Evolutionary conservation across 2,888 invertebrate genomes (phyloP), one percentile per base, ranked within the genome.

Genomic region (Hipparchia semele): DNA sequence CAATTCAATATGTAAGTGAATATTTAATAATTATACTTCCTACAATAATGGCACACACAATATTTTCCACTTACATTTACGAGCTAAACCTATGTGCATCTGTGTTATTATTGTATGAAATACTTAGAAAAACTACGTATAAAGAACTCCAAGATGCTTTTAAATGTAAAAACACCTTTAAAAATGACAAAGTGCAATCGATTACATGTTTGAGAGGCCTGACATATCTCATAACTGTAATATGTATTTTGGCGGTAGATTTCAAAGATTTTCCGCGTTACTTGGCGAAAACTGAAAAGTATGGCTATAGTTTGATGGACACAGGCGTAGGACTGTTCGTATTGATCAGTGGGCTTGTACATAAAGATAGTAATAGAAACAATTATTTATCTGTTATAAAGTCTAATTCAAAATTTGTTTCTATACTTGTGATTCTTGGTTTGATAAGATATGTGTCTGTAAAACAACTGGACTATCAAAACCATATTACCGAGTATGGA

Each of bases 291-390:
- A 98, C 98, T 0, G 97, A 97, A 83, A 95, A 89, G 0, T 98
- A 95, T 91, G 99, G 99, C 0, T 97, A 96, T 81, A 96, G 98
- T 84, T 87, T 99, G 46, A 99, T 99, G 99, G 99, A 99, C 85
- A 95, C 97, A 9, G 99, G 99, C 9, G 99, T 99, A 4, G 99
- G 99, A 0, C 88, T 97, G 23, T 99, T 97, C 90, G 95, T 98
- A 7, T 92, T 97, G 54, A 95, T 97, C 39, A 98, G 98, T 92
- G 98, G 97, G 0, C 88, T 97, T 59, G 96, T 97, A 0, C 95
- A 97, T 23, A 92, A 87, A 77, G 85, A 90, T 66, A 77, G 91
- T 1, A 76, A 84, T 33, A 84, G 80, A 53, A 73, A 83, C 51
- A 87, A 80, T 64, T 76, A 85, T 39, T 84, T 80, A 69, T 84